These are phyloP conservation scores for Colinus virginianus DNA, from an alignment of 2,113 vertebrate species.

Conservation along the genomic window DNA sequence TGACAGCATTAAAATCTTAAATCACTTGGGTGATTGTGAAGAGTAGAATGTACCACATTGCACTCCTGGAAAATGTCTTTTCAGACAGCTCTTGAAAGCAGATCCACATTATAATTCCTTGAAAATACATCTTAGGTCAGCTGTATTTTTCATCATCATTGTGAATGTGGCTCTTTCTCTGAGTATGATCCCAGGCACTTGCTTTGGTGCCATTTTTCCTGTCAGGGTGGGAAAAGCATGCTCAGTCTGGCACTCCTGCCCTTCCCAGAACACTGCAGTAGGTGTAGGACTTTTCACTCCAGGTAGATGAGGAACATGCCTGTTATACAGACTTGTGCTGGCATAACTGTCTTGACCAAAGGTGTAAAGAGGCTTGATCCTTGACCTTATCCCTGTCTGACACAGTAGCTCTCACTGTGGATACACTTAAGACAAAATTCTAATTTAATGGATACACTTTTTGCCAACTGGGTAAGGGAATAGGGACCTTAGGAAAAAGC, in stretches of 20 bases:
- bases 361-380: not conserved
- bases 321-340: not conserved
- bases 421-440: not conserved
- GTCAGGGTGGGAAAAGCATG: not conserved
- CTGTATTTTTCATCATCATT: not conserved
- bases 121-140: not conserved
- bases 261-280: not conserved
- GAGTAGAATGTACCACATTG: not conserved
- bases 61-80: not conserved
- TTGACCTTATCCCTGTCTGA: not conserved
- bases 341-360: not conserved
- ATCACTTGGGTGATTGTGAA: not conserved
- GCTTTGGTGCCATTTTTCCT: not conserved
- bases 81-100: not conserved
- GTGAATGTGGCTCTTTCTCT: slow-evolving; percentile 15
- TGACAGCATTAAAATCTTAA: not conserved
- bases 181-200: not conserved
- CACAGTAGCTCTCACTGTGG: not conserved
- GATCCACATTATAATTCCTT: not conserved
- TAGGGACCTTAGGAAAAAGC: not conserved
- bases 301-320: not conserved
- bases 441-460: not conserved
- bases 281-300: not conserved
- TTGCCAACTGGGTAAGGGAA: not conserved
- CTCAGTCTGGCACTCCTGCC: not conserved